Evolutionary conservation across 2,888 invertebrate species (phyloP).

Genomic region (Synanthedon vespiformis): DNA sequence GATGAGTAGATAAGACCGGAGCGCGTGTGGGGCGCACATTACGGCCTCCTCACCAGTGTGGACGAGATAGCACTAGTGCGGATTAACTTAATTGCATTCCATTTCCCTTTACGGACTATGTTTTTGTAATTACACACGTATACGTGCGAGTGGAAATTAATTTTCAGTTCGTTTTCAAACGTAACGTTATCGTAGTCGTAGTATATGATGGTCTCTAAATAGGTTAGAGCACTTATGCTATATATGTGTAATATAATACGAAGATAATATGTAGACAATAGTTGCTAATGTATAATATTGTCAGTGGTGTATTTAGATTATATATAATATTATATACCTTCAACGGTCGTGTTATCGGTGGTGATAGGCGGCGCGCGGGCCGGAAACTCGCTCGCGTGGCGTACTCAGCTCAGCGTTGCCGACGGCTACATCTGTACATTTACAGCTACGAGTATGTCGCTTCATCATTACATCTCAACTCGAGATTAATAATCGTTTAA

Average conservation of each 20-base stretch:
- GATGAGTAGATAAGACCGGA: constrained; percentile 12
- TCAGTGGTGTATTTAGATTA: constrained; percentile 5
- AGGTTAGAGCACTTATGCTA: constrained; percentile 19
- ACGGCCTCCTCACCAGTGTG: not conserved
- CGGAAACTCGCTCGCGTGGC: constrained; percentile 23
- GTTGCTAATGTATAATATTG: no score
- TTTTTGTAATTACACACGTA: not conserved
- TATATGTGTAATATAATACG: not conserved
- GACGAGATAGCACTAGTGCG: not conserved
- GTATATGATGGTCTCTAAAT: constrained; percentile 19
- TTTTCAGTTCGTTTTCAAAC: not conserved
- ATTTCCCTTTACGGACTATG: not conserved
- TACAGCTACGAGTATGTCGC: not conserved
- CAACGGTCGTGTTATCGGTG: constrained; percentile 37
- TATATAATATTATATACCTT: constrained; percentile 6
- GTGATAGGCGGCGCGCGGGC: constrained; percentile 42
- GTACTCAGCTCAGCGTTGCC: constrained; percentile 26
- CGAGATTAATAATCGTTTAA: not conserved
- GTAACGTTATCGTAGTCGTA: not conserved
- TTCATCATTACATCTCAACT: not conserved
- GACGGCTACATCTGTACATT: constrained; percentile 29
- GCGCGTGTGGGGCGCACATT: constrained; percentile 6
- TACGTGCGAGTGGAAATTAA: not conserved
- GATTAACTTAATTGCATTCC: not conserved
- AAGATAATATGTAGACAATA: no score